Evolutionary conservation across 2,113 vertebrate genomes (phyloP).

Genomic region (Crotalus viridis): DNA sequence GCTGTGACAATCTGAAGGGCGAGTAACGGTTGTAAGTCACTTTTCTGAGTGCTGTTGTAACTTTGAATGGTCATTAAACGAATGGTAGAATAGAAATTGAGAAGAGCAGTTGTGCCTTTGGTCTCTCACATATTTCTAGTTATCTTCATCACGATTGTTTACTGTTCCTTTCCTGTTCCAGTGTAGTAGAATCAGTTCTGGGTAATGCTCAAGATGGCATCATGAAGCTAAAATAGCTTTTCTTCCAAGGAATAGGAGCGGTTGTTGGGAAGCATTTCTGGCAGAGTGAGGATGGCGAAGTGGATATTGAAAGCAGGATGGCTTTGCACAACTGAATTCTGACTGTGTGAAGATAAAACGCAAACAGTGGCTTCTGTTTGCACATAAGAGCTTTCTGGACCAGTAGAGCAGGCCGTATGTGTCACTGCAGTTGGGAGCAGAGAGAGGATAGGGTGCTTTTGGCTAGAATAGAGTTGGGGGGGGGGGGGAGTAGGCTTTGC

Average conservation of each 20-base stretch:
- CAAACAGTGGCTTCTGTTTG: conserved; percentile 53
- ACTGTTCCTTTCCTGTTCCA: conserved; percentile 45
- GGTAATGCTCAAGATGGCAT: conserved; percentile 81
- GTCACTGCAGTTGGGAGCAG: conserved; percentile 50
- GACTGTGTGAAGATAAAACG: conserved; percentile 54
- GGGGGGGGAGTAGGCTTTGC: conserved; percentile 34
- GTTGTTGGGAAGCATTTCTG: conserved; percentile 58
- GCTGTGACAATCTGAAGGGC: not conserved
- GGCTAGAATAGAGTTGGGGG: not conserved
- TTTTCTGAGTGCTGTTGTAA: not conserved
- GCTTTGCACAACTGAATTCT: conserved; percentile 61
- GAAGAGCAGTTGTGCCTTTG: conserved; percentile 47
- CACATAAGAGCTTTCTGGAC: conserved; percentile 53
- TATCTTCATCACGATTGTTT: conserved; percentile 43
- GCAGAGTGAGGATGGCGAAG: conserved; percentile 67
- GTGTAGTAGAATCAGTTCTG: conserved; percentile 71
- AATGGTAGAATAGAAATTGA: not conserved
- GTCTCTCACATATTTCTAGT: conserved; percentile 46
- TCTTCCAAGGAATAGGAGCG: conserved; percentile 76
- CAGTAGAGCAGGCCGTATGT: conserved; percentile 44
- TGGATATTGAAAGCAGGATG: conserved; percentile 74
- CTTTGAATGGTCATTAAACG: not conserved
- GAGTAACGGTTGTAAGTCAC: not conserved
- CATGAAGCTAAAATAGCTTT: conserved; percentile 76
- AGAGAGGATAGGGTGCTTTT: conserved; percentile 19